A percentile compares a stretch with the other conserved stretches of the same genome.
phyloP scores from a whole-genome alignment of 2,888 invertebrate species.

The Cheilosia pagana region DNA sequence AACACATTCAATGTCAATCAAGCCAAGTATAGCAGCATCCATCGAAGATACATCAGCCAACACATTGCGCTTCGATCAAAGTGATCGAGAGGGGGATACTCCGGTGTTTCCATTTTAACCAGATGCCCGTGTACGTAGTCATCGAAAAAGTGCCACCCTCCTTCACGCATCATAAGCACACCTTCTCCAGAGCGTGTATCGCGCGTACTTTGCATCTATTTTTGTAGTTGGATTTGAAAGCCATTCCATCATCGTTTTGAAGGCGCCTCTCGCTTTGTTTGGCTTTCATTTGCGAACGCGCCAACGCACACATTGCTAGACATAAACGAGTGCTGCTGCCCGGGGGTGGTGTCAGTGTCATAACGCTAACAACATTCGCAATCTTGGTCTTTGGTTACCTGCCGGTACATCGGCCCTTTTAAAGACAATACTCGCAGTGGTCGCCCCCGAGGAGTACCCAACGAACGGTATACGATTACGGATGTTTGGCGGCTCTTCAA shows the following conservation, averaged over 20 bases:
- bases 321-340: not conserved
- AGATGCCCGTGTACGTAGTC: slow-evolving; percentile 12
- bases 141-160: slow-evolving; percentile 22
- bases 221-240: slow-evolving; percentile 27
- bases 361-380: slow-evolving; percentile 45
- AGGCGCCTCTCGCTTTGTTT: slow-evolving; percentile 64
- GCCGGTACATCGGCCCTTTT: slow-evolving; percentile 48
- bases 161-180: slow-evolving; percentile 37
- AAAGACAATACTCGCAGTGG: slow-evolving; percentile 46
- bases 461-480: slow-evolving; percentile 53
- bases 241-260: slow-evolving; percentile 52
- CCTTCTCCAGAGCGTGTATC: slow-evolving; percentile 1
- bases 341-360: slow-evolving; percentile 44
- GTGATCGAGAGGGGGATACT: slow-evolving; percentile 34
- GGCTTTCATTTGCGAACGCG: slow-evolving; percentile 37
- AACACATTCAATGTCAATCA: slow-evolving; percentile 66
- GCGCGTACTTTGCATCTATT: slow-evolving; percentile 18
- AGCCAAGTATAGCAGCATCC: slow-evolving; percentile 18
- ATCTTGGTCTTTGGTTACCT: slow-evolving; percentile 51
- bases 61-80: slow-evolving; percentile 64
- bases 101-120: slow-evolving; percentile 23
- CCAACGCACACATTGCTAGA: not conserved
- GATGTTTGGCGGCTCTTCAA: slow-evolving; percentile 36
- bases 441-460: not conserved
- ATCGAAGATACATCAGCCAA: slow-evolving; percentile 39